Evolutionary conservation across 2,797 vertebrate species (phyloP), one percentile per base, ranked within the genome.

Genomic region (Acrocephalus scirpaceus): DNA sequence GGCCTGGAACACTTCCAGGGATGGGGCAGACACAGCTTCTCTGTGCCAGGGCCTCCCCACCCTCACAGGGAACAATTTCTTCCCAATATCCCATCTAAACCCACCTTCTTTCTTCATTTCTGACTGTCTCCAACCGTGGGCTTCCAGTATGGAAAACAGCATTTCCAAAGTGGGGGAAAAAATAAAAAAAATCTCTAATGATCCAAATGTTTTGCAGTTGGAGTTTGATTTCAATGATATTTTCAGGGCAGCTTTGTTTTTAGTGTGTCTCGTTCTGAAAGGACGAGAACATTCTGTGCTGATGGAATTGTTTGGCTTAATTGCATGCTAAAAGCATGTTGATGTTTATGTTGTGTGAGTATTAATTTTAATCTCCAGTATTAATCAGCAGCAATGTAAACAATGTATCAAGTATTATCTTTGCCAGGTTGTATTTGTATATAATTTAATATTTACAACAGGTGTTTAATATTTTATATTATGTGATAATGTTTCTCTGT

Each of bases 281-380:
- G 83, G 90, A 80, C 17, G 12, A 78, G 92, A 95, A 92, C 73
- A 88, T 90, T 88, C 87, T 72, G 92, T 93, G 90, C 93, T 90
- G 88, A 94, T 94, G 70, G 72, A 94, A 94, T 92, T 54, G 70
- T 83, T 91, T 0, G 1, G 65, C 83, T 95, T 96, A 96, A 96
- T 95, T 95, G 94, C 70, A 22, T 32, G 62, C 95, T 95, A 78
- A 93, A 90, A 95, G 76, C 93, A 88, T 72, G 94, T 86, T 95
- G 95, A 84, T 97, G 90, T 96, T 97, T 95, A 90, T 94, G 90
- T 91, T 91, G 66, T 69, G 82, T 8, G 69, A 88, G 89, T 78
- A 93, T 95, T 97, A 97, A 92, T 94, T 95, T 95, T 95, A 95
- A 96, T 95, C 94, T 92, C 79, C 88, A 72, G 32, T 93, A 88